phyloP scores from a whole-genome alignment of 2,797 vertebrate genomes.

The Spatula clypeata region DNA sequence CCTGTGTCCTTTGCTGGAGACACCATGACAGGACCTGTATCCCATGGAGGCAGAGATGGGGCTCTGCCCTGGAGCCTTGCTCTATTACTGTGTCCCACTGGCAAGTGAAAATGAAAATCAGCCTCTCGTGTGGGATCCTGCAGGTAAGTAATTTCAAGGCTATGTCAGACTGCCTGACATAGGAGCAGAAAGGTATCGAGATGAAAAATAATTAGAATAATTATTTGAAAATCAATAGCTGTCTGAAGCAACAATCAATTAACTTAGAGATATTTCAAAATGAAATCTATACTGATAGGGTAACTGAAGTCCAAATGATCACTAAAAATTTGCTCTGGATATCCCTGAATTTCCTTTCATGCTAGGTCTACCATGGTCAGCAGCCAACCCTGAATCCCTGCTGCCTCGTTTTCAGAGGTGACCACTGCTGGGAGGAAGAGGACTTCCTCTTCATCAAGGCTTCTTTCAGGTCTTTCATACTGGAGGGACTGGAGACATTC shows the following conservation, averaged over 20 bases:
- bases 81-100: not conserved
- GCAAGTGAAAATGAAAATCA: not conserved
- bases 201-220: constrained; percentile 41
- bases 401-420: not conserved
- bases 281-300: not conserved
- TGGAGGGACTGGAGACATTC: not conserved
- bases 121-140: not conserved
- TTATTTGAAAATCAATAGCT: constrained; percentile 58
- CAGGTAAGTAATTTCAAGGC: not conserved
- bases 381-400: not conserved
- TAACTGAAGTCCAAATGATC: not conserved
- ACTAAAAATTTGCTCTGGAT: not conserved
- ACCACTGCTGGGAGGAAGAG: not conserved
- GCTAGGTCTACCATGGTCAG: not conserved
- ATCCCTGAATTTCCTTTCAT: not conserved
- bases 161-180: not conserved
- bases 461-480: not conserved
- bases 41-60: not conserved
- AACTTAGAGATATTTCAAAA: constrained; percentile 29
- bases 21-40: fast-evolving
- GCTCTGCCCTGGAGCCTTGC: not conserved
- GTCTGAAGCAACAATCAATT: constrained; percentile 33
- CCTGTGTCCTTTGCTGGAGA: not conserved
- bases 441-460: not conserved
- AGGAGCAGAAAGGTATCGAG: not conserved